Conservation (phyloP, 2,113 vertebrate genomes). For the Caretta caretta region DNA sequence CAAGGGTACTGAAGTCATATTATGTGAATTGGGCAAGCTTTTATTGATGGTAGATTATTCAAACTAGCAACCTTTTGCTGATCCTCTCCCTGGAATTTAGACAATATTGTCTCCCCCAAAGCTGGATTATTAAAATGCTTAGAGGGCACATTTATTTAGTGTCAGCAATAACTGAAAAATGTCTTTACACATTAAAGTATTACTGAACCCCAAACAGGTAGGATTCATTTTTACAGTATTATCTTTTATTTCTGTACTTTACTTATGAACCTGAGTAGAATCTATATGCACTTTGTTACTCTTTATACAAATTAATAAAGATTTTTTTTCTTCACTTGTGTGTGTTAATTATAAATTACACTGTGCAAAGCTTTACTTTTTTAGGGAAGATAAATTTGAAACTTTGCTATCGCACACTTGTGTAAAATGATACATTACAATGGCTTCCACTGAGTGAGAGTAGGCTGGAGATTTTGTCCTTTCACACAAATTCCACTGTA, state of each 20-base stretch:
- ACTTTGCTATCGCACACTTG: not conserved
- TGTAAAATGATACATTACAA: not conserved
- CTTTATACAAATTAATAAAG: conserved; percentile 80
- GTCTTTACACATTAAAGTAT: not conserved
- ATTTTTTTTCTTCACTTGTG: conserved; percentile 45
- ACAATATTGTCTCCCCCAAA: not conserved
- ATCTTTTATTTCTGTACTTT: conserved; percentile 52
- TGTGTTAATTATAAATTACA: conserved; percentile 27
- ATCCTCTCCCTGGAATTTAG: not conserved
- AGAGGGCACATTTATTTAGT: not conserved
- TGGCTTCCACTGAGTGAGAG: not conserved
- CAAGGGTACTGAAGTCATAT: accelerated
- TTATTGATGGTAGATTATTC: not conserved
- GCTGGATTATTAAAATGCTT: not conserved
- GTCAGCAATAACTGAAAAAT: conserved; percentile 40
- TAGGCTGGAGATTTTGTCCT: accelerated
- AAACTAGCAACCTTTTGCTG: conserved; percentile 21
- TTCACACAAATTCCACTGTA: not conserved
- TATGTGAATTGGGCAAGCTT: not conserved
- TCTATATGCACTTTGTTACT: conserved; percentile 85
- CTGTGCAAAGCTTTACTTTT: not conserved
- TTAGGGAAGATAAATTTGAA: not conserved
- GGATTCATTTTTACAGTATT: conserved; percentile 72
- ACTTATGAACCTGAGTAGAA: conserved; percentile 53
- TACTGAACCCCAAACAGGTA: conserved; percentile 2